Percentiles rank a stretch among this genome's conserved stretches.
These are phyloP conservation scores for Zoanthus sansibaricus DNA, from an alignment of 92 coral and sea anemone genomes.

Conservation along the genomic window DNA sequence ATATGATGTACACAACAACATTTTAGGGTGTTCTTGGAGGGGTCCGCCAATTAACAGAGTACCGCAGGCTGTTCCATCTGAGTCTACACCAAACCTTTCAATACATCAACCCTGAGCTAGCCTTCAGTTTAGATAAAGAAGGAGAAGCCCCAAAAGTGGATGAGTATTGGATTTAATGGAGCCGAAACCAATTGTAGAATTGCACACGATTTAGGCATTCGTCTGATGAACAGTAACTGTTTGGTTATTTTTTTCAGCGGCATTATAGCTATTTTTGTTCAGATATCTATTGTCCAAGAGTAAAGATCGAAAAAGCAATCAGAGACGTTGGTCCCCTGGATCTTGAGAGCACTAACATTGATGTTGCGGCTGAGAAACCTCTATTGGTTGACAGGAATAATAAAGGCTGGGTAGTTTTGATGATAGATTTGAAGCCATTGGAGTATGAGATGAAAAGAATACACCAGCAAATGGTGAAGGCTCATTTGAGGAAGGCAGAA, in stretches of 20 bases:
- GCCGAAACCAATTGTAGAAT: too few species aligned
- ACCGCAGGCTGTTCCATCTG: slow-evolving; percentile 56
- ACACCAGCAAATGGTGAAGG: slow-evolving; percentile 34
- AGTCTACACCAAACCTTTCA: slow-evolving; percentile 54
- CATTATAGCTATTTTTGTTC: too few species aligned
- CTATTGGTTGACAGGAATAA: slow-evolving; percentile 41
- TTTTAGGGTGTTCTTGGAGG: slow-evolving; percentile 63
- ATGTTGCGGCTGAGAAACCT: slow-evolving; percentile 17
- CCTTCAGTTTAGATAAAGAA: slow-evolving; percentile 36
- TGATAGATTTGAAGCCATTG: slow-evolving; percentile 34
- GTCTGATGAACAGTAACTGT: too few species aligned
- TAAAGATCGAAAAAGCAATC: slow-evolving; percentile 17
- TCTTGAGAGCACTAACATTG: slow-evolving; percentile 1
- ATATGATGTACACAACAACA: slow-evolving; percentile 57
- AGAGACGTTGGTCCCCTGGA: slow-evolving; percentile 9
- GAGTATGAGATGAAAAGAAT: slow-evolving; percentile 33
- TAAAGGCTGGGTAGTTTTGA: slow-evolving; percentile 42
- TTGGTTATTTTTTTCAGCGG: too few species aligned
- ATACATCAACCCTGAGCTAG: slow-evolving; percentile 45
- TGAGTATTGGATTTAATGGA: slow-evolving; percentile 23
- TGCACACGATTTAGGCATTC: too few species aligned
- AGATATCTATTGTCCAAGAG: slow-evolving; percentile 11
- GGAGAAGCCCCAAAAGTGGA: slow-evolving; percentile 53
- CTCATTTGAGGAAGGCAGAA: slow-evolving; percentile 22
- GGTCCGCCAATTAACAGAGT: slow-evolving; percentile 61